phyloP scores from a whole-genome alignment of 2,888 invertebrate species.

The Morinoia aosen region DNA sequence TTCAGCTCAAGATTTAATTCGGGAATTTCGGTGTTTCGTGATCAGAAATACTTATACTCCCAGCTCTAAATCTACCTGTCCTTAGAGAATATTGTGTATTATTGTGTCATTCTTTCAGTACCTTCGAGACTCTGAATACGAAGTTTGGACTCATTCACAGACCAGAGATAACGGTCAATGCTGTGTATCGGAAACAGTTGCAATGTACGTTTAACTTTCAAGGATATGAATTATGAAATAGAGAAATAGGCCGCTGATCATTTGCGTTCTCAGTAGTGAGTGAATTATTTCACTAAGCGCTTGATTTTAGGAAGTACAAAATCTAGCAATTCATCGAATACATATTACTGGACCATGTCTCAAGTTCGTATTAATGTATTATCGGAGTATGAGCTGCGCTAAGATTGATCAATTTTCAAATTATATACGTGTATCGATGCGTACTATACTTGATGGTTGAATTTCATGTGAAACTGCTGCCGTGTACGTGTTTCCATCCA shows the following conservation, averaged over 20 bases:
- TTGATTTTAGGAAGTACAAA: neutral
- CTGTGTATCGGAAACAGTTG: neutral
- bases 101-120: neutral
- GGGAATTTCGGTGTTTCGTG: too few species aligned
- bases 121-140: neutral
- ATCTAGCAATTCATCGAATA: neutral
- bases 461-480: neutral
- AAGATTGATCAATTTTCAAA: neutral
- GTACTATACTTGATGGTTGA: neutral
- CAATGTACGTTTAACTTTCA: neutral
- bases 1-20: too few species aligned
- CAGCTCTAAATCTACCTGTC: neutral
- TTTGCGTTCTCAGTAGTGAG: neutral
- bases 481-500: neutral
- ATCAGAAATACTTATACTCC: neutral
- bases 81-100: neutral
- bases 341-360: too few species aligned
- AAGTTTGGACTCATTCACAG: neutral
- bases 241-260: neutral
- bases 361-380: too few species aligned
- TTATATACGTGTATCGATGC: neutral
- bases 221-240: neutral
- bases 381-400: neutral
- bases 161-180: neutral
- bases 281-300: neutral